Evolutionary conservation across 2,888 invertebrate genomes (phyloP), one percentile per base, ranked within the genome.

Genomic region (Zhengitettix transpicula): DNA sequence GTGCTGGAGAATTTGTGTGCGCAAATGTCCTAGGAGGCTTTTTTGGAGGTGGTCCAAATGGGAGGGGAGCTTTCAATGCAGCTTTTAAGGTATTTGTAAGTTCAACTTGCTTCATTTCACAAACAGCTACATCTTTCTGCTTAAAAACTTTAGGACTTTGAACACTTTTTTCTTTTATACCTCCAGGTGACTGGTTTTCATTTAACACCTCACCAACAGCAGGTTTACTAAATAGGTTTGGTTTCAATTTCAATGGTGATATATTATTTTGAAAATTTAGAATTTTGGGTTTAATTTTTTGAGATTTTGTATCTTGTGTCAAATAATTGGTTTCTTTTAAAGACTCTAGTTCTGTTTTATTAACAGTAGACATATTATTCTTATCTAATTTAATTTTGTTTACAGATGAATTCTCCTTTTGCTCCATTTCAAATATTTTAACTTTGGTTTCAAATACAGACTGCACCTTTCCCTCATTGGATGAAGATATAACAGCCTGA

Each of bases 1-100:
- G 12, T n/a, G 14, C 57, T 44, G 57, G 42, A 10, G 57, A 42
- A 41, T 57, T 59, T 28, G 7, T 28, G 65, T 77, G 74, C 47
- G 74, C 73, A 66, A 85, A 83, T 1, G 79, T 80, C 63, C 87
- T 72, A 0, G 87, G 88, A 1, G 88, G 87, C 69, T 88, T 87
- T 67, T 82, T 82, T 0, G 87, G 88, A 0, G 87, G 85, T 9
- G 86, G 85, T 0, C 85, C 86, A 7, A 72, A 63, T 0, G 87
- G 87, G 56, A 87, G 67, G 0, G 85, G 85, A 65, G 83, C 80
- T 68, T 81, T 81, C 54, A 85, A 71, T 16, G 83, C 84, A 63
- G 79, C 79, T 68, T 81, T 82, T 44, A 85, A 71, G 1, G 82
- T 83, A 65, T 83, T 83, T 0, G 81, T 71, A 60, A 73, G 47